These are phyloP conservation scores for Mormyrus lacerda DNA, from an alignment of 2,113 vertebrate species.

Conservation along the genomic window DNA sequence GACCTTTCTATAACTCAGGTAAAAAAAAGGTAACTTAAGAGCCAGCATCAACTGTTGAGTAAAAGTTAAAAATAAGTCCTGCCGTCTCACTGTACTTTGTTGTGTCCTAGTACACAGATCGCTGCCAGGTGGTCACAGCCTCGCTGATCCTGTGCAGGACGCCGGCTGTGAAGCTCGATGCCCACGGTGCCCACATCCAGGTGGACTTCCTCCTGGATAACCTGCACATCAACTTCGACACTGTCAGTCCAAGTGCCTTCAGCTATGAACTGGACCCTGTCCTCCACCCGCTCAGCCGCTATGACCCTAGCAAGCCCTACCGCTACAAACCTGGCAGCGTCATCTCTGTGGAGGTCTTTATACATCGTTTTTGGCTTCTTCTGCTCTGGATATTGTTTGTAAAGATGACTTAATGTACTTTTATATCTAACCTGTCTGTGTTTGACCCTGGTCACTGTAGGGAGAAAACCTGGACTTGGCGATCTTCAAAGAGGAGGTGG, in stretches of 20 bases:
- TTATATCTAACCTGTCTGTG: neutral
- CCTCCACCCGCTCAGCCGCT: constrained; percentile 70
- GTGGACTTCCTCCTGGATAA: constrained; percentile 88
- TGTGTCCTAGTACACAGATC: constrained; percentile 67
- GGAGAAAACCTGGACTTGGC: constrained; percentile 88
- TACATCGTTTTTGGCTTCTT: neutral
- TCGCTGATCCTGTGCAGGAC: constrained; percentile 77
- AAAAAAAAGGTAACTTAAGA: neutral
- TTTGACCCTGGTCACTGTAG: constrained; percentile 43
- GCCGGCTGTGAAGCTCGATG: constrained; percentile 69
- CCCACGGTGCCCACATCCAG: constrained; percentile 55
- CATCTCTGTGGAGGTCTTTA: constrained; percentile 85
- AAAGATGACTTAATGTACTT: neutral
- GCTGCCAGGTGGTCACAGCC: constrained; percentile 73
- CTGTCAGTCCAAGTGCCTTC: constrained; percentile 68
- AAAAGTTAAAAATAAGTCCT: neutral
- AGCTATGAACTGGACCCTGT: constrained; percentile 79
- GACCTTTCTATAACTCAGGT: neutral
- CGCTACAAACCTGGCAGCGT: constrained; percentile 90
- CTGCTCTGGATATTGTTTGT: neutral
- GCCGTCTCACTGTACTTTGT: neutral
- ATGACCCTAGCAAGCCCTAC: constrained; percentile 75
- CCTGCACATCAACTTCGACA: constrained; percentile 79
- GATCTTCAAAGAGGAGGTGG: constrained; percentile 87
- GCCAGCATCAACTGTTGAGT: neutral